Evolutionary conservation across 2,888 invertebrate genomes (phyloP), one percentile per base, ranked within the genome.

Genomic region (Ormyrus rosae): DNA sequence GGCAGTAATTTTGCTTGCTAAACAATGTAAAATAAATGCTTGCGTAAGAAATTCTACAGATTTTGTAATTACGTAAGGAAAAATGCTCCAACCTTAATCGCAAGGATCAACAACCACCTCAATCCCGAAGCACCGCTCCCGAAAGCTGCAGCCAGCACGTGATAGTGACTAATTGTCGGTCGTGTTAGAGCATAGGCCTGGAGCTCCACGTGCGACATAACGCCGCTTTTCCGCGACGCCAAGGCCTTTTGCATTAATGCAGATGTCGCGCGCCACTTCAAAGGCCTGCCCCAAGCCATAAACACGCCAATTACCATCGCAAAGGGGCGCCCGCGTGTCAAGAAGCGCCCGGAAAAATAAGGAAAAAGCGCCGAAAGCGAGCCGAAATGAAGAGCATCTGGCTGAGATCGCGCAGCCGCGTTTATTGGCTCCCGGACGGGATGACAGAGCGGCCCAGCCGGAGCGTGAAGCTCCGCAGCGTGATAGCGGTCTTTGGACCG

Each of bases 271-370:
- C 82, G 84, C 85, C 87, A 86, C 87, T 87, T 88, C 87, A 88
- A 88, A 87, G 87, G 64, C 51, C 71, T 73, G 81, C 82, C 82
- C 84, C 83, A 84, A 82, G 85, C 85, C 86, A 87, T 86, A 87
- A 87, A 88, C 86, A 86, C 85, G 84, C 84, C 85, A 86, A 88
- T 88, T 87, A 88, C 86, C 87, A 87, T 87, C 83, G 85, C 85
- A 87, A 87, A 87, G 86, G 85, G 81, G n/a, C 6, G 73, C 51
- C 34, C 81, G 77, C 78, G 80, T 73, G 82, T 82, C 81, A 82
- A 84, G 81, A 64, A 81, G 76, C 71, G 71, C 71, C 65, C 63
- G 60, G 70, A 74, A 81, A 82, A 82, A 82, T 84, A 84, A 84
- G 84, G 83, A 75, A 85, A 76, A 80, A 83, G 78, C 48, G 60